Base-by-base conservation (phyloP, 2,888 invertebrate species). In the Rotaria sp. region DNA sequence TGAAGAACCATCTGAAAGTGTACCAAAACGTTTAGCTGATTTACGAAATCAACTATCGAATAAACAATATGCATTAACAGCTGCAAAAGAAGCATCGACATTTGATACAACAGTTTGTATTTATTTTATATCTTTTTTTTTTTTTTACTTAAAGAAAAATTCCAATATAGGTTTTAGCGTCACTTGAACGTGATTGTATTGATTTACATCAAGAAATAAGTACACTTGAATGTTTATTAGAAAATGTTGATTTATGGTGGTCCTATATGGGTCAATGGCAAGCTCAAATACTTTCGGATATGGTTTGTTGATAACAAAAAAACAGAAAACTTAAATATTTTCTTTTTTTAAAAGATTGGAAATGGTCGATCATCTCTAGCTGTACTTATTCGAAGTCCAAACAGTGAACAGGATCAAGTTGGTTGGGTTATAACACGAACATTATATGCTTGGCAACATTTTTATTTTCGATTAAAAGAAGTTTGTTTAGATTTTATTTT, bases 211-310 rank as follows among this genome's bases (percentile, higher is more conserved):
- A 45, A 26, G 45, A 45, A 80, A 80, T 80, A 26, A 80, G 80
- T 80, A 80, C 80, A 45, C 38, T 80, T 24, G 45, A 80, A 80
- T 80, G 45, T 45, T 15, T 80, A 41, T 45, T 80, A 45, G 80
- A 80, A 45, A 80, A 80, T 45, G 80, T 80, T 80, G 80, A 80
- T 45, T 45, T 80, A 80, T 80, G 80, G 80, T 80, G 80, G 80
- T 41, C 41, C 10, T 45, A 15, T 80, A 45, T 80, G 80, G 80
- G 80, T n/a, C 80, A 80, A 45, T 80, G 80, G 80, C 41, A 80
- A 80, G 80, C 45, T 5, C 41, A n/a, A 26, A 45, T 80, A 26
- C 80, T 80, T n/a, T 80, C 80, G 0, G 80, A 80, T 45, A 45
- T 45, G 45, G 80, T 80, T 45, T 26, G 80, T 80, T 15, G 26